Conservation (phyloP, 1,140 invertebrate genomes). For the Caerostris darwini region DNA sequence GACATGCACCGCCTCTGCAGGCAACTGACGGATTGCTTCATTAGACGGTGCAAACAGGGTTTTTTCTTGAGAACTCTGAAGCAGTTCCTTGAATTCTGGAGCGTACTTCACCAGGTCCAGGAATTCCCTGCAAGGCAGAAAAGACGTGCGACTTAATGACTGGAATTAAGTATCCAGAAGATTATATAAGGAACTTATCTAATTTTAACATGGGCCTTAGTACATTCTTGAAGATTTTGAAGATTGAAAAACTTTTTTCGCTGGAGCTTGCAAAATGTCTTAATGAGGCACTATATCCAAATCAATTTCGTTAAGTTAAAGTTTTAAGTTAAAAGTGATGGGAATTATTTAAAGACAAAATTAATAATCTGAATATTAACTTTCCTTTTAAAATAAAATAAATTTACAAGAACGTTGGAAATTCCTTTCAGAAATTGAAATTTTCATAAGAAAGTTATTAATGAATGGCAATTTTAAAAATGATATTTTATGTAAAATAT, state of each 20-base stretch:
- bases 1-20: slow-evolving; percentile 41
- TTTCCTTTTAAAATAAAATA: no score
- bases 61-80: slow-evolving; percentile 87
- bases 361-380: no score
- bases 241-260: background rate
- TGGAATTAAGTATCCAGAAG: background rate
- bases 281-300: no score
- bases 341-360: no score
- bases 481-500: no score
- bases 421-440: no score
- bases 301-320: no score
- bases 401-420: no score
- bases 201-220: background rate
- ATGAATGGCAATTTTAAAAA: no score
- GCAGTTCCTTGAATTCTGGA: slow-evolving; percentile 87
- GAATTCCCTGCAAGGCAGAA: slow-evolving; percentile 79
- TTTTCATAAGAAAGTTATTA: no score
- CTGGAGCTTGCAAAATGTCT: no score
- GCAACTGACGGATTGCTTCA: slow-evolving; percentile 84
- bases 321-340: no score
- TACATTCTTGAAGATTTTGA: background rate
- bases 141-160: background rate
- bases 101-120: slow-evolving; percentile 80
- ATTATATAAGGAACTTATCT: background rate
- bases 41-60: slow-evolving; percentile 95